phyloP scores from a whole-genome alignment of 2,888 invertebrate genomes.

The Acleris laterana region DNA sequence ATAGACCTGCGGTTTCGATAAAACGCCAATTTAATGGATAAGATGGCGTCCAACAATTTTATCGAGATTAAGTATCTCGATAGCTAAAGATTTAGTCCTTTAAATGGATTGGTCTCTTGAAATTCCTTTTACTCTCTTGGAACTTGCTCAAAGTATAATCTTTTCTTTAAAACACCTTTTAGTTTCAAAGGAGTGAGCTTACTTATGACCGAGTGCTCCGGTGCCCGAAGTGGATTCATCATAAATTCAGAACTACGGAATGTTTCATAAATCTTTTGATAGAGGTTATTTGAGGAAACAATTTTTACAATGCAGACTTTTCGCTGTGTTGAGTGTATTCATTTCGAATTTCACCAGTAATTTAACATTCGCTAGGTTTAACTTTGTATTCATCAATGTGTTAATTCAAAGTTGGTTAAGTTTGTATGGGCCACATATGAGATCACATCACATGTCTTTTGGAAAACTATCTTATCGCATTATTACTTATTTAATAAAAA shows the following conservation, averaged over 20 bases:
- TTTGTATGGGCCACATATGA: no score
- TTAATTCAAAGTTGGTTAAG: no score
- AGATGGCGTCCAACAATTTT: conserved; percentile 37
- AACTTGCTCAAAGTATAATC: conserved; percentile 17
- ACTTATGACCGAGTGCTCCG: not conserved
- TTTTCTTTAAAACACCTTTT: conserved; percentile 19
- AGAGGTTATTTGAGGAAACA: conserved; percentile 7
- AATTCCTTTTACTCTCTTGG: not conserved
- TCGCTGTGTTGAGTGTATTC: not conserved
- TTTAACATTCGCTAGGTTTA: not conserved
- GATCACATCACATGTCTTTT: no score
- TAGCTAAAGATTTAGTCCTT: conserved; percentile 21
- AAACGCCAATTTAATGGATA: conserved; percentile 54
- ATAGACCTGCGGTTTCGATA: conserved; percentile 53
- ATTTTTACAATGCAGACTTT: conserved; percentile 9
- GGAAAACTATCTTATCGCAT: no score
- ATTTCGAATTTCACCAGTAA: not conserved
- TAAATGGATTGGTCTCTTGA: conserved; percentile 17
- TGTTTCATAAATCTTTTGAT: conserved; percentile 25
- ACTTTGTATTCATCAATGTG: no score
- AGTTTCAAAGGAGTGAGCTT: conserved; percentile 9
- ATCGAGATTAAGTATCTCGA: conserved; percentile 21
- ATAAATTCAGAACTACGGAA: conserved; percentile 31
- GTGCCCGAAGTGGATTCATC: conserved; percentile 14
- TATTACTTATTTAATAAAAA: no score